Base-by-base conservation (phyloP, 2,797 vertebrate genomes). In the Catamblyrhynchus diadema region DNA sequence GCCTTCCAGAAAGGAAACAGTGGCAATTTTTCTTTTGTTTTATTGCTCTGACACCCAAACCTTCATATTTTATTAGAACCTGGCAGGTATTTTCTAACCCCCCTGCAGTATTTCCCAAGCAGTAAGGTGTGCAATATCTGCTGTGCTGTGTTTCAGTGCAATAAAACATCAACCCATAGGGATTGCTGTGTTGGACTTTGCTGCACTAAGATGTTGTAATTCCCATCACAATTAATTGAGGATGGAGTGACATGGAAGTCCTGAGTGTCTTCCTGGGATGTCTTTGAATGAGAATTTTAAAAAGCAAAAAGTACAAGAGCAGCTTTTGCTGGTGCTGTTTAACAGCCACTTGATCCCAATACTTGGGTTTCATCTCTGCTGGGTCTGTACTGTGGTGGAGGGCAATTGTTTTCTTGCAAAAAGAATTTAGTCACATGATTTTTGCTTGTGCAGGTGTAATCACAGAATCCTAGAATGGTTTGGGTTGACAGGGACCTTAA, bases 121-220 rank as follows among this genome's bases (percentile, higher is more conserved):
- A 37, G 17, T 6, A 8, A 27, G 65, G 32, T 44, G 18, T 7
- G 11, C 30, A 9, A 1, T 2, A 0, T 50, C 45, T 41, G 59
- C 44, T 39, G 48, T 18, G 59, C 19, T 30, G 3, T 18, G 10
- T 30, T 47, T 24, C 56, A 14, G 19, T 9, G 14, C 13, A 19
- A 6, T 7, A 3, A 12, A 20, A 9, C 45, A 7, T 2, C 1
- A 3, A 23, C 19, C 48, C 27, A 0, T 0, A 14, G 37, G 3
- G 25, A 53, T 30, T 48, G 56, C 57, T 39, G 1, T 12, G 19
- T 2, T 24, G 67, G 54, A 19, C 48, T 72, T 7, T 4, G 5
- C 6, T 48, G 37, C 18, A 20, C 9, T 10, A 3, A 32, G 35
- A 6, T 48, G 37, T 7, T 48, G 27, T 12, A 10, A 24, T 61